phyloP scores from a whole-genome alignment of 2,797 vertebrate species.

The Anguilla marmorata region DNA sequence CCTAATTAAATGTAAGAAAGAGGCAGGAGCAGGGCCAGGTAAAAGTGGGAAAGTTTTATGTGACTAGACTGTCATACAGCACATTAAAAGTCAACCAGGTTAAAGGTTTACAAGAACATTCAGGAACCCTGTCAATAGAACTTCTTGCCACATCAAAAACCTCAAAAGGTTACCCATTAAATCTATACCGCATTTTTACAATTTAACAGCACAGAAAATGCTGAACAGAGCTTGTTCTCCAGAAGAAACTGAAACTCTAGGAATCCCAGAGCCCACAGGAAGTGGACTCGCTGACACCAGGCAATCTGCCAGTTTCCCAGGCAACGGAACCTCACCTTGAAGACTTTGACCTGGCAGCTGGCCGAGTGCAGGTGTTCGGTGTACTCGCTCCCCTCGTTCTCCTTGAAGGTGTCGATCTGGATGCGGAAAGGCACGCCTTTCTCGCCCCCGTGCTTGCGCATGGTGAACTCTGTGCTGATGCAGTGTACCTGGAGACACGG shows the following conservation, averaged over 20 bases:
- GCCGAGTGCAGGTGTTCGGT: conserved; percentile 97
- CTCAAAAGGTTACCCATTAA: background rate
- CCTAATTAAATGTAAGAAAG: background rate
- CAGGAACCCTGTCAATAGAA: too few species aligned
- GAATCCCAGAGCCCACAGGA: background rate
- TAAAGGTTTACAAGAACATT: background rate
- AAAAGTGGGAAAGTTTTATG: too few species aligned
- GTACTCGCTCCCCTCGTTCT: conserved; percentile 86
- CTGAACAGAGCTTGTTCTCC: background rate
- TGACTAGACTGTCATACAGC: too few species aligned
- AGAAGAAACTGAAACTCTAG: background rate
- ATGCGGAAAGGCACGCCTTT: conserved; percentile 94
- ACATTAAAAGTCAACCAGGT: background rate
- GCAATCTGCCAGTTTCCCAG: background rate
- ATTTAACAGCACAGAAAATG: background rate
- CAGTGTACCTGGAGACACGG: conserved; percentile 83
- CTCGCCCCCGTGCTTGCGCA: conserved; percentile 94
- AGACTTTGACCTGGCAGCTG: conserved; percentile 98
- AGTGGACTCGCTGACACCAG: background rate
- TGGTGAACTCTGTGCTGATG: conserved; percentile 98
- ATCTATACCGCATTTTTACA: background rate
- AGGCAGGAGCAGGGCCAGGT: too few species aligned
- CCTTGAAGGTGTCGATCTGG: conserved; percentile 95
- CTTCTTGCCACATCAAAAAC: too few species aligned
- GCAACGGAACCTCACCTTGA: conserved; percentile 78